Evolutionary conservation across 2,888 invertebrate genomes (phyloP).

Genomic region (Lobophora halterata): DNA sequence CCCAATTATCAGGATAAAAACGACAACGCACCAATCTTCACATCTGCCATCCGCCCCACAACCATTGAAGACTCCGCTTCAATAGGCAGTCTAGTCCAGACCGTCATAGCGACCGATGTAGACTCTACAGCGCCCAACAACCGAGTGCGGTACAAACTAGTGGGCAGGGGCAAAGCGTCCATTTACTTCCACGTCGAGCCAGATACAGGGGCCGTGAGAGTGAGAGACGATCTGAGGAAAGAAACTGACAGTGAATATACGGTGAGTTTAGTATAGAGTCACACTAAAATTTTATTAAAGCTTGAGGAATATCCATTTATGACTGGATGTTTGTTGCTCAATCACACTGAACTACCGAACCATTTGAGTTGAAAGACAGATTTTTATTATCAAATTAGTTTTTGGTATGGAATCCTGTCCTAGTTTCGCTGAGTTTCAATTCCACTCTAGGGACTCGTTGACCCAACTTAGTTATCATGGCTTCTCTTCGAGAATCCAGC

Average conservation of each 20-base stretch:
- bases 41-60: constrained; percentile 89
- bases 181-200: constrained; percentile 94
- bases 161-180: constrained; percentile 89
- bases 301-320: too few relatives aligned
- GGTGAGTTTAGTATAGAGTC: constrained; percentile 63
- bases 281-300: constrained; percentile 1
- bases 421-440: too few relatives aligned
- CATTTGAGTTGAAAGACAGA: too few relatives aligned
- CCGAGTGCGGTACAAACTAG: constrained; percentile 88
- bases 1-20: constrained; percentile 94
- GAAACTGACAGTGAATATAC: constrained; percentile 94
- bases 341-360: too few relatives aligned
- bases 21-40: constrained; percentile 93
- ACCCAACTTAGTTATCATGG: too few relatives aligned
- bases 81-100: constrained; percentile 90
- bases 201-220: constrained; percentile 89
- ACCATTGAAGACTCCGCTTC: constrained; percentile 91
- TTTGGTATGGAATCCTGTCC: too few relatives aligned
- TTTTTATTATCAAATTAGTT: too few relatives aligned
- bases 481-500: too few relatives aligned
- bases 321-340: too few relatives aligned
- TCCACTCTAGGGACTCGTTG: too few relatives aligned
- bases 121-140: constrained; percentile 94
- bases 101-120: constrained; percentile 89
- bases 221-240: constrained; percentile 91